Evolutionary conservation across 2,797 vertebrate species (phyloP), one percentile per base, ranked within the genome.

Genomic region (Cynopterus sphinx): DNA sequence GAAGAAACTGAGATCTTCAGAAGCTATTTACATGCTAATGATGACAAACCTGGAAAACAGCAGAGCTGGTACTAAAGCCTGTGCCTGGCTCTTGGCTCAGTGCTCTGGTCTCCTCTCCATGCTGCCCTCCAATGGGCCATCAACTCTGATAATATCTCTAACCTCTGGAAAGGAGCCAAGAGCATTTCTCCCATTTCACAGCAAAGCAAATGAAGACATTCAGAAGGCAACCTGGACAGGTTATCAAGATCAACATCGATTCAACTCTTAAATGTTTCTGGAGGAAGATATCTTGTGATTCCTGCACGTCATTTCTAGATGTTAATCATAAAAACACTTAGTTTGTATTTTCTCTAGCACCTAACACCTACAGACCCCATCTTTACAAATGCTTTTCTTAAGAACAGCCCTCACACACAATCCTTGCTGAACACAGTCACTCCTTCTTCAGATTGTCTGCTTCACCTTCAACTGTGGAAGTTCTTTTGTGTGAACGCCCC

Each of bases 1-100:
- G 43, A 91, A 87, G 36, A 96, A 74, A 85, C 53, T 46, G 43
- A 82, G 87, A 17, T 9, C 84, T 81, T 82, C 84, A 53, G 79
- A 85, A 87, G 75, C 3, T 9, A 36, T 63, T 8, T 41, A 17
- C 39, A 13, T 2, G 16, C 16, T 2, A n/a, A 70, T 0, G 6
- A 65, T 65, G 49, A 65, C 49, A 31, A n/a, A 91, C 33, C 33
- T 41, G 7, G 53, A 75, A 46, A 88, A 70, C 3, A 16, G 59
- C 19, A 74, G 59, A 46, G 16, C 6, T 11, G 33, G 39, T 5
- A 31, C 15, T 49, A 3, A 24, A 17, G 24, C 22, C 39, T 46
- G 43, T 43, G 36, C 22, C 46, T 12, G 13, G 13, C 26, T 61
- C 31, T 67, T 13, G 19, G 39, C n/a, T 31, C 3, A 0, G 26